These are phyloP conservation scores for Alviniconcha strummeri DNA, from an alignment of 2,888 invertebrate species.

Conservation along the genomic window DNA sequence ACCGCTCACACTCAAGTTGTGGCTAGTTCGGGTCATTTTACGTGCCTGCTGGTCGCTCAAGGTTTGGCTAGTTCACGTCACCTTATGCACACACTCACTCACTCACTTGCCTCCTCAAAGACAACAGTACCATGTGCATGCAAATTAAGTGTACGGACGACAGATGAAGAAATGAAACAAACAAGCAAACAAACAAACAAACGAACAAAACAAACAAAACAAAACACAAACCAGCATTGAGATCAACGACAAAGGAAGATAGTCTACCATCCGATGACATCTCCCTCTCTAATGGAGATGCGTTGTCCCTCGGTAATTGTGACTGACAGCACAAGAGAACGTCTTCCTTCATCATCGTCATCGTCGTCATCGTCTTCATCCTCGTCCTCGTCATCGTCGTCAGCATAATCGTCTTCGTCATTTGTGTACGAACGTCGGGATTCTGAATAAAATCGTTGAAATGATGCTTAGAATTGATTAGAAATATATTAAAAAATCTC, in stretches of 20 bases:
- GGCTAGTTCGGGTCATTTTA: too few species aligned
- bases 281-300: background rate
- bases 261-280: constrained; percentile 1
- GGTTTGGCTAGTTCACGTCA: too few species aligned
- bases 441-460: too few species aligned
- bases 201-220: background rate
- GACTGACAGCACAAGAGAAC: background rate
- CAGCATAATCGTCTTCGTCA: constrained; percentile 1
- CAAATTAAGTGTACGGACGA: too few species aligned
- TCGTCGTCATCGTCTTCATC: background rate
- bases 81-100: too few species aligned
- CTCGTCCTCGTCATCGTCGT: background rate
- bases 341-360: background rate
- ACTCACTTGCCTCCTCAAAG: too few species aligned
- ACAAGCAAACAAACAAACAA: background rate
- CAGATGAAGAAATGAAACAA: too few species aligned
- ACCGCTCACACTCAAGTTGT: too few species aligned
- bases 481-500: too few species aligned
- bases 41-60: too few species aligned
- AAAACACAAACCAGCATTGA: background rate
- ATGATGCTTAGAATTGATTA: background rate
- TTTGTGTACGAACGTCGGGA: too few species aligned
- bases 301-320: background rate
- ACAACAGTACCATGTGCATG: too few species aligned
- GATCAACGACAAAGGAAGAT: background rate